Evolutionary conservation across 2,797 vertebrate species (phyloP), one percentile per base, ranked within the genome.

Genomic region (Psittacula derbiana): DNA sequence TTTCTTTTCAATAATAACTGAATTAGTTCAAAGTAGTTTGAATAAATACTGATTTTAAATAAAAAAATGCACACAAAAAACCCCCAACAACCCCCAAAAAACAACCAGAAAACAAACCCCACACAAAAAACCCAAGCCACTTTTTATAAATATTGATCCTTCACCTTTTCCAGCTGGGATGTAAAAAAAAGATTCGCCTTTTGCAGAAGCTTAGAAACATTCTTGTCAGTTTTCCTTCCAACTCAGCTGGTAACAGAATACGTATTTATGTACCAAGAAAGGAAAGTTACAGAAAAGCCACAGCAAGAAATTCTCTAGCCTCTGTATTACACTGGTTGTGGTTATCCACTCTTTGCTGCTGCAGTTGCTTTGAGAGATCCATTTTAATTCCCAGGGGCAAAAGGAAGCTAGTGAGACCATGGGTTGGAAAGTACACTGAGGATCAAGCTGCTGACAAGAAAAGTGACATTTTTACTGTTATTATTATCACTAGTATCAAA

Each of bases 261-360:
- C 49, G 38, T 94, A 79, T 90, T 92, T 94, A 87, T 75, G 40
- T 92, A 75, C 46, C 40, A 73, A 90, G 43, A 88, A 64, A 79
- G 20, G 16, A 76, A 53, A 75, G 38, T 62, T 70, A 9, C 61
- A 52, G 72, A 91, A 69, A 66, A 53, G 6, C 16, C 33, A 16
- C 3, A 3, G 60, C 78, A 49, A 11, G 10, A 71, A 86, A 82
- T 60, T 44, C 3, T 80, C 7, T 52, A 58, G 18, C 20, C 7
- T 92, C 52, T 79, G 16, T 72, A 36, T 89, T 70, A 57, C 11
- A 25, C 33, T 86, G 47, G 52, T 40, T 50, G 14, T 43, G 58
- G 16, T 66, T 66, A 92, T 60, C 46, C 21, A 49, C 19, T 50
- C 10, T 28, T 91, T 75, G 36, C n/a, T 87, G 30, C 55, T 88